These are phyloP conservation scores for Protomyctophum bolini DNA, from an alignment of 2,113 vertebrate genomes.

Conservation along the genomic window DNA sequence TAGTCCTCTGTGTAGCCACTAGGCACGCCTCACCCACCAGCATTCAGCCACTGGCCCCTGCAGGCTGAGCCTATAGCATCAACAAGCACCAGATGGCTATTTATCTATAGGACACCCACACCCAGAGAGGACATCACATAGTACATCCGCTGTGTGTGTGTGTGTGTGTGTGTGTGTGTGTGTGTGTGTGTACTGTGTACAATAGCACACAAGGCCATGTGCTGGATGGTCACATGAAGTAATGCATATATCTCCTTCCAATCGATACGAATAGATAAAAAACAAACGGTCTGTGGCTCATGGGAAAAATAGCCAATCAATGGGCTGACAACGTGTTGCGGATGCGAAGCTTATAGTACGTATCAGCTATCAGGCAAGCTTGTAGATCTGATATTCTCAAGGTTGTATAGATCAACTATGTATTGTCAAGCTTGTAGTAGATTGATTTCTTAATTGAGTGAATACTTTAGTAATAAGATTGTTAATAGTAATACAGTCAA, in stretches of 20 bases:
- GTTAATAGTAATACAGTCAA: too few species aligned
- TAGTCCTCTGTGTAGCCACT: constrained; percentile 33
- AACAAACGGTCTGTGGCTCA: too few species aligned
- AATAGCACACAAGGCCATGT: too few species aligned
- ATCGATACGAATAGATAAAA: constrained; percentile 7
- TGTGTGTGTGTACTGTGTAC: not conserved
- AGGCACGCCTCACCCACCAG: constrained; percentile 10
- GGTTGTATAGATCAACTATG: too few species aligned
- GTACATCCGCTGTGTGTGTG: constrained; percentile 26
- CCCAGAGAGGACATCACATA: constrained; percentile 28
- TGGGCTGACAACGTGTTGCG: too few species aligned
- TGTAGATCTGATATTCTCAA: too few species aligned
- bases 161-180: not conserved
- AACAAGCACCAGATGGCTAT: constrained; percentile 65
- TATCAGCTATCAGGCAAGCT: too few species aligned
- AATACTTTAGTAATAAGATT: too few species aligned
- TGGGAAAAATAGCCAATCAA: too few species aligned
- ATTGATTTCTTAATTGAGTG: too few species aligned
- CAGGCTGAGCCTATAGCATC: constrained; percentile 54
- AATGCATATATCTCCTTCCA: constrained; percentile 5
- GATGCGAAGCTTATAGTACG: too few species aligned
- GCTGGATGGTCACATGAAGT: not conserved
- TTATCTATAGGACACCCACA: constrained; percentile 50
- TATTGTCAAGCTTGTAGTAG: too few species aligned
- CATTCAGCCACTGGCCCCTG: constrained; percentile 19